Percentiles rank a stretch among this genome's conserved stretches.
Conservation (phyloP, 2,797 vertebrate species). For the Gallirallus australis region DNA sequence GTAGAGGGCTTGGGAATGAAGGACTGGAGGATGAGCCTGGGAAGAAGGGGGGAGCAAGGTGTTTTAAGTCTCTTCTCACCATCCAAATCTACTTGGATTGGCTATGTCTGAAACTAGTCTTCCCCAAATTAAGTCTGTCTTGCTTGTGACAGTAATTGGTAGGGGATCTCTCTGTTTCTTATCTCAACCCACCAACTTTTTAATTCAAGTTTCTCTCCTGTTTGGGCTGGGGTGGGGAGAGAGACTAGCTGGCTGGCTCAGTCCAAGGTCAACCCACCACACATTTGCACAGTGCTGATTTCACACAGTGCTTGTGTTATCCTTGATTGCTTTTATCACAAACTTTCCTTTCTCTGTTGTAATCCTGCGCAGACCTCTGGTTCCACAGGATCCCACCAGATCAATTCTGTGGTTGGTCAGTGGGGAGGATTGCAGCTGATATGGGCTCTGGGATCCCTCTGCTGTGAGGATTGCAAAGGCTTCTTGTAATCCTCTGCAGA, state of each 20-base stretch:
- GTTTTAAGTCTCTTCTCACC: neutral
- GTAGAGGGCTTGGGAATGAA: neutral
- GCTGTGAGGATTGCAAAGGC: neutral
- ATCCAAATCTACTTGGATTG: neutral
- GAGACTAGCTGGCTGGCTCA: neutral
- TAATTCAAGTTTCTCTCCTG: neutral
- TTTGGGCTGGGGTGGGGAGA: neutral
- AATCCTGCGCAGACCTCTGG: neutral
- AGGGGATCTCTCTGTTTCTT: neutral
- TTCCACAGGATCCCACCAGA: neutral
- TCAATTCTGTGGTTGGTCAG: neutral
- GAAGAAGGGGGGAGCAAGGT: neutral
- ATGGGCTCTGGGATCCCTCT: neutral
- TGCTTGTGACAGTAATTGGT: fast-evolving
- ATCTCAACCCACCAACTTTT: neutral
- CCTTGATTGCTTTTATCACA: neutral
- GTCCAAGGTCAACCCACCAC: neutral
- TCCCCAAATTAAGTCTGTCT: neutral
- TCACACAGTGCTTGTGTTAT: fast-evolving
- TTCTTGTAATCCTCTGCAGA: neutral
- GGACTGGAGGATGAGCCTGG: neutral
- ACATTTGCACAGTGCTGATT: neutral
- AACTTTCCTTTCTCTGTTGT: neutral
- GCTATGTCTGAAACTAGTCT: neutral
- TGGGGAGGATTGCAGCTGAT: neutral